These are phyloP conservation scores for Zapus hudsonius DNA, from an alignment of 2,113 vertebrate species.

Conservation along the genomic window DNA sequence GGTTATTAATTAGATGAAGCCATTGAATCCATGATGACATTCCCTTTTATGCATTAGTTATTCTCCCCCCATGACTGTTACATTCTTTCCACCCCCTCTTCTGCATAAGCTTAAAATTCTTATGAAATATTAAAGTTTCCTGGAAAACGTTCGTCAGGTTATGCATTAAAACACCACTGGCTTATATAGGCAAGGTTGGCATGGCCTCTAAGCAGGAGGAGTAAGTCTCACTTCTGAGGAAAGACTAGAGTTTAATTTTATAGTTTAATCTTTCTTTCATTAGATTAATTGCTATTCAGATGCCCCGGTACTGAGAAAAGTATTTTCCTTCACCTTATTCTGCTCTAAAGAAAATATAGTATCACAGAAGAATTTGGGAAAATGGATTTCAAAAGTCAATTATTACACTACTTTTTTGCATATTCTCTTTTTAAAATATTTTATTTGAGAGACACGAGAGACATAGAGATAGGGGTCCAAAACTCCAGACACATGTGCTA, in stretches of 20 bases:
- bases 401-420: neutral
- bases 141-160: neutral
- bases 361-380: neutral
- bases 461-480: too few species aligned
- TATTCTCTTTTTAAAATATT: neutral
- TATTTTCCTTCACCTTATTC: neutral
- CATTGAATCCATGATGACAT: too few species aligned
- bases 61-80: too few species aligned
- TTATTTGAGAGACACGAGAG: neutral
- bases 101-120: too few species aligned
- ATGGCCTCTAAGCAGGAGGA: neutral
- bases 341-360: neutral
- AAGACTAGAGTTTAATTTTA: conserved; percentile 32
- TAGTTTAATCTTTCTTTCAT: conserved; percentile 4
- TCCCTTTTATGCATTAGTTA: too few species aligned
- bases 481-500: too few species aligned
- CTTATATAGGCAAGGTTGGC: neutral
- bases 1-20: too few species aligned
- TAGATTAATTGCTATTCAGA: conserved; percentile 14
- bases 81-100: too few species aligned
- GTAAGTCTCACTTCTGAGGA: neutral
- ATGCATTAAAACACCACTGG: conserved; percentile 23
- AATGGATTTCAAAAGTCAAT: neutral
- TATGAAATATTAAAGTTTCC: neutral
- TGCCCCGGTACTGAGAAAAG: neutral